Evolutionary conservation across 2,888 invertebrate genomes (phyloP).

Genomic region (Rhyacophila evoluta): DNA sequence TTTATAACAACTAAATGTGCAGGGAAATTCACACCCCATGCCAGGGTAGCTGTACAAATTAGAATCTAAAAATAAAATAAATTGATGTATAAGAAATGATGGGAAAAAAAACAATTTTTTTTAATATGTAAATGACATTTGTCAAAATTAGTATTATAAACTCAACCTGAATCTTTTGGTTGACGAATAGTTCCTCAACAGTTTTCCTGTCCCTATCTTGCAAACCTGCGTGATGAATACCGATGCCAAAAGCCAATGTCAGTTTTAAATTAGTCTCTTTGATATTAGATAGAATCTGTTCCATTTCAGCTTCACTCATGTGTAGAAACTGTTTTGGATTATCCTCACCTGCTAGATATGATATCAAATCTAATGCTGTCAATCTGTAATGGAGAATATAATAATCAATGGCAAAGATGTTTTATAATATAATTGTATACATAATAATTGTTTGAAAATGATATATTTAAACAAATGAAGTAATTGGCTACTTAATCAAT

Average conservation of each 20-base stretch:
- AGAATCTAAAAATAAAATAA: constrained; percentile 74
- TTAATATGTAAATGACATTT: too few relatives aligned
- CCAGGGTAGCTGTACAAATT: constrained; percentile 96
- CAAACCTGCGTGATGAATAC: constrained; percentile 98
- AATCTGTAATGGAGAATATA: constrained; percentile 71
- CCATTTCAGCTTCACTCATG: constrained; percentile 88
- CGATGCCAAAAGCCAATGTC: constrained; percentile 96
- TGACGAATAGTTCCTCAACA: constrained; percentile 94
- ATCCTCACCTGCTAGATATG: constrained; percentile 89
- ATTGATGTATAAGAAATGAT: too few relatives aligned
- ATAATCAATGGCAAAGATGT: too few relatives aligned
- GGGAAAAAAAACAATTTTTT: too few relatives aligned
- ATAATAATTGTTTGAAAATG: too few relatives aligned
- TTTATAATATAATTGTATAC: too few relatives aligned
- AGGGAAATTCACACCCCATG: constrained; percentile 99
- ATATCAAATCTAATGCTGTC: constrained; percentile 95
- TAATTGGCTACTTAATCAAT: too few relatives aligned
- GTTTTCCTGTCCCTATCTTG: constrained; percentile 91
- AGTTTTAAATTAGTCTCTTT: constrained; percentile 92
- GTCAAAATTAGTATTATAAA: too few relatives aligned
- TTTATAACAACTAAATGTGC: constrained; percentile 98
- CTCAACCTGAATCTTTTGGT: constrained; percentile 94
- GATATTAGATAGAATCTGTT: constrained; percentile 77
- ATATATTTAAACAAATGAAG: too few relatives aligned
- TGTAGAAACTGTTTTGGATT: constrained; percentile 96